phyloP scores from a whole-genome alignment of 2,888 invertebrate genomes.

The Callimorpha dominula region DNA sequence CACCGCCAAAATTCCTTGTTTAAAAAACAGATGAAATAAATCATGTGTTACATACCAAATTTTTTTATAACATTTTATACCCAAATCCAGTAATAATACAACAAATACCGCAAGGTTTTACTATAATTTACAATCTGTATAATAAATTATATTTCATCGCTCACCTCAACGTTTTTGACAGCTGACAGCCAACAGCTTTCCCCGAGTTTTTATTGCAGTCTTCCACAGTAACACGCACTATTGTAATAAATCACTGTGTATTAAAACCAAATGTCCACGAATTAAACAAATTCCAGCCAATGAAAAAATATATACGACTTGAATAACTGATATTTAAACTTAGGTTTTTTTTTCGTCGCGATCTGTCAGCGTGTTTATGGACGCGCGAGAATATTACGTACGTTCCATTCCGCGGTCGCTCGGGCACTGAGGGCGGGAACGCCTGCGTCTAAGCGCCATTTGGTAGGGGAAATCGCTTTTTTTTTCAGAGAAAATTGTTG shows the following conservation, averaged over 20 bases:
- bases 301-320: slow-evolving; percentile 18
- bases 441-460: slow-evolving; percentile 60
- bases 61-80: no score
- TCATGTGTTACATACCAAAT: no score
- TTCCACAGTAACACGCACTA: slow-evolving; percentile 63
- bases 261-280: slow-evolving; percentile 40
- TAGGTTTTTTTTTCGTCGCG: slow-evolving; percentile 55
- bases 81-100: slow-evolving; percentile 9
- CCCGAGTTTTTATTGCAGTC: slow-evolving; percentile 58
- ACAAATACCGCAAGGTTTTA: slow-evolving; percentile 36
- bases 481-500: slow-evolving; percentile 52
- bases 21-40: not conserved
- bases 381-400: slow-evolving; percentile 59
- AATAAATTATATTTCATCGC: slow-evolving; percentile 62
- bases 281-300: slow-evolving; percentile 41
- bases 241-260: slow-evolving; percentile 62
- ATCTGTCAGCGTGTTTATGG: slow-evolving; percentile 49
- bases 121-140: slow-evolving; percentile 46
- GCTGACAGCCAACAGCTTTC: slow-evolving; percentile 72
- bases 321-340: slow-evolving; percentile 41
- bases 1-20: not conserved
- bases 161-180: slow-evolving; percentile 80
- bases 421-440: slow-evolving; percentile 70
- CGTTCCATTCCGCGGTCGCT: slow-evolving; percentile 53
- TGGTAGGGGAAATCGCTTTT: slow-evolving; percentile 53